Evolutionary conservation across 2,888 invertebrate species (phyloP).

Genomic region (Venusia cambrica): DNA sequence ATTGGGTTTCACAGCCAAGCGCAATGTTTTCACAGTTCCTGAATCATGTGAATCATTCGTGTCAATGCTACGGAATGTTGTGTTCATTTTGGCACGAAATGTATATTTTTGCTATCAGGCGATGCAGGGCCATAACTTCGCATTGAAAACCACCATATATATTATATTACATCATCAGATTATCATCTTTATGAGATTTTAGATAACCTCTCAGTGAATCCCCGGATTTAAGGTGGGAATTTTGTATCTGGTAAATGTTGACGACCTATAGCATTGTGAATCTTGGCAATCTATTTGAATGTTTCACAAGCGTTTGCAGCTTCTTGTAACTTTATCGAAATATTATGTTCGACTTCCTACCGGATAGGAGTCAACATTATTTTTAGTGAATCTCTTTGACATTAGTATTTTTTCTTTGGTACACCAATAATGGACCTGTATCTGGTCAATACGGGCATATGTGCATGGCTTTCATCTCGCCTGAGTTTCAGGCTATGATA

Average conservation of each 20-base stretch:
- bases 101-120: conserved; percentile 31
- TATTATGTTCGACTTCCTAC: no score
- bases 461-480: no score
- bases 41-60: conserved; percentile 49
- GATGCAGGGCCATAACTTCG: conserved; percentile 23
- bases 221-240: conserved; percentile 23
- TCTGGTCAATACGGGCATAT: no score
- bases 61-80: conserved; percentile 67
- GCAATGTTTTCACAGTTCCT: conserved; percentile 43
- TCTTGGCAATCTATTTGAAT: background rate
- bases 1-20: conserved; percentile 62
- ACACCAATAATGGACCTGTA: no score
- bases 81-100: conserved; percentile 65
- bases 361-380: no score
- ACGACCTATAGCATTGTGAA: conserved; percentile 11
- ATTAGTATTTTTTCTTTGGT: no score
- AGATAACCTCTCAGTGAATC: background rate
- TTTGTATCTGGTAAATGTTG: conserved; percentile 15
- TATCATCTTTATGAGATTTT: background rate
- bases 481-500: no score
- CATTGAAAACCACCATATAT: conserved; percentile 1
- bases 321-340: background rate
- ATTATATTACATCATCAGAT: background rate
- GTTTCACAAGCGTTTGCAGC: background rate
- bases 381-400: no score